Percentiles rank a stretch among this genome's conserved stretches.
Conservation (phyloP, 2,113 vertebrate genomes). For the Eudyptes chrysolophus region DNA sequence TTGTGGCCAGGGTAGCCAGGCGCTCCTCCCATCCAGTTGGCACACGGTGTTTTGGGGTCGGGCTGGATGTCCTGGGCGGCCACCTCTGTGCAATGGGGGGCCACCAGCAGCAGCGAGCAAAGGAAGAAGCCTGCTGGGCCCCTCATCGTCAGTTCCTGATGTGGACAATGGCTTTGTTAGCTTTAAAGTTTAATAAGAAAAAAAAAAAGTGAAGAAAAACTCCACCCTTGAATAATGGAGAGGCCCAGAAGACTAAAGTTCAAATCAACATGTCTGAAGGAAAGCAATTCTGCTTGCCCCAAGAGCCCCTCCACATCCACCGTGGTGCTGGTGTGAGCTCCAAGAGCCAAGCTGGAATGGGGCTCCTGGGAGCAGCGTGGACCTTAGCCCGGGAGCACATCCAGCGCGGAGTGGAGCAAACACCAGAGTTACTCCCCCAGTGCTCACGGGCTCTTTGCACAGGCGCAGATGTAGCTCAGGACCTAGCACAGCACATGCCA, state of each 20-base stretch:
- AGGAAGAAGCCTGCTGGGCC: slow-evolving; percentile 19
- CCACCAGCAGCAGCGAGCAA: slow-evolving; percentile 34
- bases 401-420: not conserved
- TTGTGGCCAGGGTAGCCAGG: slow-evolving; percentile 83
- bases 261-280: not conserved
- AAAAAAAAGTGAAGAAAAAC: not conserved
- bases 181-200: not conserved
- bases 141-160: slow-evolving; percentile 53
- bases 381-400: not conserved
- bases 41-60: slow-evolving; percentile 63
- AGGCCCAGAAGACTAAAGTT: not conserved
- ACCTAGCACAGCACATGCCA: fast-evolving
- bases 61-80: not conserved
- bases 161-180: not conserved
- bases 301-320: not conserved
- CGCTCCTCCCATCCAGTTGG: slow-evolving; percentile 82
- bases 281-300: not conserved
- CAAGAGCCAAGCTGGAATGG: not conserved
- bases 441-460: fast-evolving
- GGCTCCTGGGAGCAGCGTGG: not conserved
- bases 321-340: not conserved
- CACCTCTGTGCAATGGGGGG: not conserved
- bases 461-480: not conserved
- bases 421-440: too few species aligned
- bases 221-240: fast-evolving